These are phyloP conservation scores for Calliphora vicina DNA, from an alignment of 1,140 invertebrate species.

Conservation along the genomic window DNA sequence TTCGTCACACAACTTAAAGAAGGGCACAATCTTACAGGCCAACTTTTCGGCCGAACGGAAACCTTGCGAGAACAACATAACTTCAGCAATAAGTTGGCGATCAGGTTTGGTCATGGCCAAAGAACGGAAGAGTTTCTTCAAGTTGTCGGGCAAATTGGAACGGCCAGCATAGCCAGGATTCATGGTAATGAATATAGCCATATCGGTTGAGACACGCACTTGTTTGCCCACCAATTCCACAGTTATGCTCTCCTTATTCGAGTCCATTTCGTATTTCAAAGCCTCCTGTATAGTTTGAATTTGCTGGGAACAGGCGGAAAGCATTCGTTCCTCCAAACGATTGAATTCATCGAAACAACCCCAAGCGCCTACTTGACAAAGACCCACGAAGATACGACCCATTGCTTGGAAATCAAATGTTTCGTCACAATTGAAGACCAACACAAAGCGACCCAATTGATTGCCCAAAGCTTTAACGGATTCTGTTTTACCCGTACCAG, in stretches of 20 bases:
- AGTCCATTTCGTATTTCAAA: slow-evolving; percentile 85
- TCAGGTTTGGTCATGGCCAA: slow-evolving; percentile 99
- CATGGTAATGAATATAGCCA: slow-evolving; percentile 99
- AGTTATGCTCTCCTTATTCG: slow-evolving; percentile 76
- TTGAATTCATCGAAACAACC: slow-evolving; percentile 99
- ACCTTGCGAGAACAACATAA: slow-evolving; percentile 99
- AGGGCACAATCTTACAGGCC: slow-evolving; percentile 98
- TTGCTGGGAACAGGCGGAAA: slow-evolving; percentile 99
- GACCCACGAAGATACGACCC: slow-evolving; percentile 95
- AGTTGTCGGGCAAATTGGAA: slow-evolving; percentile 97
- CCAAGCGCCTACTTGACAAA: slow-evolving; percentile 98
- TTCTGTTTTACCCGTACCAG: slow-evolving; percentile 99
- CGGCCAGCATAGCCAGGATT: slow-evolving; percentile 99
- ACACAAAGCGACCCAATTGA: slow-evolving; percentile 95
- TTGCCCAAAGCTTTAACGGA: slow-evolving; percentile 99
- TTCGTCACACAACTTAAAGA: slow-evolving; percentile 98
- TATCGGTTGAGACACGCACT: slow-evolving; percentile 96
- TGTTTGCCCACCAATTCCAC: slow-evolving; percentile 98
- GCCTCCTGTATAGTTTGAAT: slow-evolving; percentile 99
- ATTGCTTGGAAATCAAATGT: slow-evolving; percentile 99
- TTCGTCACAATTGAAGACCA: slow-evolving; percentile 99
- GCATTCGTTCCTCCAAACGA: slow-evolving; percentile 98
- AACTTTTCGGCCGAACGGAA: slow-evolving; percentile 97
- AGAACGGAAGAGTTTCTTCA: slow-evolving; percentile 98
- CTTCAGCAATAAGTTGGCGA: slow-evolving; percentile 97